A percentile compares a stretch with the other conserved stretches of the same genome.
Conservation (phyloP, 2,888 invertebrate species). For the Drosophila leonis region DNA sequence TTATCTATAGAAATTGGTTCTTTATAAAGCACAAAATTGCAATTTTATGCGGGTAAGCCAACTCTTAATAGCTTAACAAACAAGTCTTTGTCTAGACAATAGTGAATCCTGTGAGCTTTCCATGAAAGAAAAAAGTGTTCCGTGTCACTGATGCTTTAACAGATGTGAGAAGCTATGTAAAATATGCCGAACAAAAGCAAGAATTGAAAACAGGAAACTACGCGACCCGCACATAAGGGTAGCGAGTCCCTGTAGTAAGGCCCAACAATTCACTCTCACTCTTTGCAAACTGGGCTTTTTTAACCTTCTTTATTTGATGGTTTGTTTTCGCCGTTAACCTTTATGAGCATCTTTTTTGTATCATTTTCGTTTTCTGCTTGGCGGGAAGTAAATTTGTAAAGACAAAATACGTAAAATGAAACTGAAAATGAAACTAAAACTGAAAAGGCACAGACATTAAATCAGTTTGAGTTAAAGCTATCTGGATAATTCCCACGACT, state of each 20-base stretch:
- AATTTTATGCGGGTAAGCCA: conserved; percentile 8
- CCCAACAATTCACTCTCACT: conserved; percentile 51
- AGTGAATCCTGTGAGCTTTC: conserved; percentile 17
- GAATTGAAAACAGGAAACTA: conserved; percentile 35
- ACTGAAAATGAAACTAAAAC: background rate
- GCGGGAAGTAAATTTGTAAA: conserved; percentile 71
- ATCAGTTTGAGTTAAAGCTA: conserved; percentile 47
- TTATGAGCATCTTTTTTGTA: conserved; percentile 32
- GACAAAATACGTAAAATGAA: conserved; percentile 30
- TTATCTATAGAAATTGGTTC: background rate
- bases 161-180: conserved; percentile 7
- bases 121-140: conserved; percentile 5
- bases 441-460: conserved; percentile 12
- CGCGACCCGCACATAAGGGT: conserved; percentile 17
- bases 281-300: conserved; percentile 30
- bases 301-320: conserved; percentile 34
- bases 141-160: conserved; percentile 17
- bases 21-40: background rate
- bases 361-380: conserved; percentile 46
- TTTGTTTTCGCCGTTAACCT: conserved; percentile 69
- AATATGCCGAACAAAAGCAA: conserved; percentile 29
- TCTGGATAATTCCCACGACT: conserved; percentile 39
- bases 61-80: background rate
- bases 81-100: conserved; percentile 26
- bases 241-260: background rate